phyloP scores from a whole-genome alignment of 2,888 invertebrate genomes.

The Eupithecia tripunctaria region DNA sequence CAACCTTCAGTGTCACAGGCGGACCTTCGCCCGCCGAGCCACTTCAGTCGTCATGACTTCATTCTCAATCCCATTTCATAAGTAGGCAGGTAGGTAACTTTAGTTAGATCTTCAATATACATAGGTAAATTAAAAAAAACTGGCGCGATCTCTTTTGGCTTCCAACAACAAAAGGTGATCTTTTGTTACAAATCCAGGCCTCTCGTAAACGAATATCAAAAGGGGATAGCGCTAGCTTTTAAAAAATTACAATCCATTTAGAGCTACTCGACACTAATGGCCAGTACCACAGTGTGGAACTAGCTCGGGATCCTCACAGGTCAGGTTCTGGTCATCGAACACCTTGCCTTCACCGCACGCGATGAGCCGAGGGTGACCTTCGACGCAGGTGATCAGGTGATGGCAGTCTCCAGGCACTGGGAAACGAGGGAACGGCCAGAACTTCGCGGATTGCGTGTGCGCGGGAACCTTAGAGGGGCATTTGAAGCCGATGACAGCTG shows the following conservation, averaged over 20 bases:
- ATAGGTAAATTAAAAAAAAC: not conserved
- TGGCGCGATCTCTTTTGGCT: not conserved
- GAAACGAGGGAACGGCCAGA: conserved; percentile 97
- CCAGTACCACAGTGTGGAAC: conserved; percentile 75
- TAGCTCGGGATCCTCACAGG: conserved; percentile 92
- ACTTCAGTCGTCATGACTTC: too few relatives aligned
- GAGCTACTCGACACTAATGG: conserved; percentile 56
- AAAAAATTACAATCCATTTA: not conserved
- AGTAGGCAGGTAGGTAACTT: not conserved
- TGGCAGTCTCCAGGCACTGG: conserved; percentile 94
- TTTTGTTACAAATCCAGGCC: not conserved
- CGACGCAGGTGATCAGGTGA: conserved; percentile 95
- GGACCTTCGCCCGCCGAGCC: too few relatives aligned
- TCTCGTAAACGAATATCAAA: not conserved
- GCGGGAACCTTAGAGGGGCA: conserved; percentile 94
- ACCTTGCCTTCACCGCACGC: conserved; percentile 94
- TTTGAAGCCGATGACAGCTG: conserved; percentile 95
- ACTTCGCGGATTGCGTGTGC: conserved; percentile 92
- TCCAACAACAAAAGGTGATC: not conserved
- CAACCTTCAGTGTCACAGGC: too few relatives aligned
- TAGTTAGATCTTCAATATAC: not conserved
- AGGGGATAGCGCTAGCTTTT: not conserved
- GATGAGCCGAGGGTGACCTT: conserved; percentile 94
- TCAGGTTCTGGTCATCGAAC: conserved; percentile 92
- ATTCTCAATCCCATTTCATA: not conserved